Percentiles rank a stretch among this genome's conserved stretches.
Conservation (phyloP, 2,797 vertebrate species). For the Apodemus agrarius region DNA sequence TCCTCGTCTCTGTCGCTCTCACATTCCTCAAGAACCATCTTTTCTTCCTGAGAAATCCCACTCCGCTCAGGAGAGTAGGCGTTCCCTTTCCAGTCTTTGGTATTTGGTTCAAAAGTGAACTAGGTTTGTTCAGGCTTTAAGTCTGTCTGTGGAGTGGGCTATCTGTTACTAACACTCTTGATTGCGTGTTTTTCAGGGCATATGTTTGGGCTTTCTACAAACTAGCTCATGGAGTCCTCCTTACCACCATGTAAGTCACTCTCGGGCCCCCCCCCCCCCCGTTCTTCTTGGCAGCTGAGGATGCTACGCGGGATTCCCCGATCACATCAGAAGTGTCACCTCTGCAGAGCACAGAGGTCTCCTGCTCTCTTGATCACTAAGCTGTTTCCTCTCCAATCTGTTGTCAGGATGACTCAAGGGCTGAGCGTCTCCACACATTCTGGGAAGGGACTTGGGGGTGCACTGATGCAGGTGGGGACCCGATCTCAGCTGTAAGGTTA, state of each 20-base stretch:
- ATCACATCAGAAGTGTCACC: neutral
- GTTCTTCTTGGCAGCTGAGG: neutral
- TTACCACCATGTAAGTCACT: neutral
- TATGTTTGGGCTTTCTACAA: conserved; percentile 12
- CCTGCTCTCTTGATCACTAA: conserved; percentile 1
- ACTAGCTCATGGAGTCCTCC: conserved; percentile 1
- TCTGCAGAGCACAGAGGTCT: neutral
- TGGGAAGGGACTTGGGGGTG: conserved; percentile 7
- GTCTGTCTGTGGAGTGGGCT: neutral
- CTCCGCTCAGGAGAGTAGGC: neutral
- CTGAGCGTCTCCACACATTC: conserved; percentile 43
- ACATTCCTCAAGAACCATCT: neutral
- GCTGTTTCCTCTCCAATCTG: neutral
- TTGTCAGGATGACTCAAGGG: conserved; percentile 49
- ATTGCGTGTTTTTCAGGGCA: conserved; percentile 5
- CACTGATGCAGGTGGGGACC: neutral
- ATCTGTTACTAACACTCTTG: neutral
- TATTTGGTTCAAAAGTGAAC: conserved; percentile 39
- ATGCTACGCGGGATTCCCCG: neutral
- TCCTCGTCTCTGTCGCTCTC: neutral
- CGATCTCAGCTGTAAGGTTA: conserved; percentile 36
- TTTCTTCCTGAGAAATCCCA: neutral
- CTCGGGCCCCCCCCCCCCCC: too few relatives aligned
- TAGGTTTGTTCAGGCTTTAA: neutral
- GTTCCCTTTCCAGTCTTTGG: neutral